Evolutionary conservation across 2,888 invertebrate species (phyloP).

Genomic region (Bellardia bayeri): DNA sequence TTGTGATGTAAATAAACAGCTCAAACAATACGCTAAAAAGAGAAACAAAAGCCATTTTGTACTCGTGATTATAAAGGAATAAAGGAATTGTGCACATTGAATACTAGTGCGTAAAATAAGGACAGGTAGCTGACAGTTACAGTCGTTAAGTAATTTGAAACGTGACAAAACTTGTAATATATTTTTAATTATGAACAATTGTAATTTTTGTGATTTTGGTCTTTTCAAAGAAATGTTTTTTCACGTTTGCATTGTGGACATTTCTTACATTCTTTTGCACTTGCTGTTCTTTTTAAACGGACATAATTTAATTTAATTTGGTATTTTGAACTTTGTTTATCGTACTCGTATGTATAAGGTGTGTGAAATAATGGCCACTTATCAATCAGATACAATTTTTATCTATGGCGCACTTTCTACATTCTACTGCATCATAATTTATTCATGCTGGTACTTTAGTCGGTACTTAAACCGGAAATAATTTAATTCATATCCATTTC

Average conservation of each 20-base stretch:
- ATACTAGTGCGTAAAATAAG: constrained; percentile 13
- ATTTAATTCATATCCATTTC: constrained; percentile 19
- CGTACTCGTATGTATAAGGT: neutral
- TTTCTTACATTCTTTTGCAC: neutral
- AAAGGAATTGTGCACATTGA: neutral
- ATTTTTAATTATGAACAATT: constrained; percentile 34
- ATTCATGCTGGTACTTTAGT: constrained; percentile 10
- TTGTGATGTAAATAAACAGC: neutral
- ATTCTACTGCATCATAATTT: neutral
- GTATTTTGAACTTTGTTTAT: neutral
- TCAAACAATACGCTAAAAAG: neutral
- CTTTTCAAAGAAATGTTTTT: neutral
- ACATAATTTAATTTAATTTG: neutral
- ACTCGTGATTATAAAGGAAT: neutral
- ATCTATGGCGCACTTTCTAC: too few relatives aligned
- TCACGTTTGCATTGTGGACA: neutral
- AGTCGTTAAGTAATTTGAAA: constrained; percentile 45
- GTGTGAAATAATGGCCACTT: constrained; percentile 9
- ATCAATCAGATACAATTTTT: neutral
- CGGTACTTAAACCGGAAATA: constrained; percentile 22
- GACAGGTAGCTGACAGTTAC: constrained; percentile 32
- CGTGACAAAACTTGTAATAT: constrained; percentile 46
- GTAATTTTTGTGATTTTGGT: constrained; percentile 14
- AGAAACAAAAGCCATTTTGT: neutral
- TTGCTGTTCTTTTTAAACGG: too few relatives aligned